Conservation (phyloP, 2,888 invertebrate genomes). For the Nebria brevicollis region DNA sequence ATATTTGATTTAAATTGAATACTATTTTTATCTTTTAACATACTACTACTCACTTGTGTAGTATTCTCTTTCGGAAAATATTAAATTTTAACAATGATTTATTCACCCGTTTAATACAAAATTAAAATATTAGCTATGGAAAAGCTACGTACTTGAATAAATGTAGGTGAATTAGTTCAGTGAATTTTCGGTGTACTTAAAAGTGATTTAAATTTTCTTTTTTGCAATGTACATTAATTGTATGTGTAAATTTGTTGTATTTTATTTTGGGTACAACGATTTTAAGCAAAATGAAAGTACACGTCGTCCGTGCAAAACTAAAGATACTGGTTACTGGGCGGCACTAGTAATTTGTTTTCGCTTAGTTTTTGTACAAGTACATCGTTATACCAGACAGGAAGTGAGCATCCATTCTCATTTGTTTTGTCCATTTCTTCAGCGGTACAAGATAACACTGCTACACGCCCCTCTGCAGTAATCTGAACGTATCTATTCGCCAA, state of each 20-base stretch:
- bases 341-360: not conserved
- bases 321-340: not conserved
- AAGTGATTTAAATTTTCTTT: no score
- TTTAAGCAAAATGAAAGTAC: not conserved
- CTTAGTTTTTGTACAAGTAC: conserved; percentile 1
- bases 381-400: not conserved
- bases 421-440: not conserved
- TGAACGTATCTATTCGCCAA: not conserved
- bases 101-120: no score
- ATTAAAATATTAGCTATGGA: no score
- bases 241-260: no score
- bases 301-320: not conserved
- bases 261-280: not conserved
- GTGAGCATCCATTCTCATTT: not conserved
- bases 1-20: not conserved
- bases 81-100: no score
- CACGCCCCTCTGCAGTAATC: not conserved
- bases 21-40: not conserved
- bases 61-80: no score
- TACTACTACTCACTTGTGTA: not conserved
- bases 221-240: no score
- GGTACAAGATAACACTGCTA: not conserved
- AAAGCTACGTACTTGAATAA: no score
- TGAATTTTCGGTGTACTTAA: no score
- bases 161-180: no score